A percentile compares a stretch with the other conserved stretches of the same genome.
Conservation (phyloP, 1,140 invertebrate species). For the Pogonomyrmex californicus region DNA sequence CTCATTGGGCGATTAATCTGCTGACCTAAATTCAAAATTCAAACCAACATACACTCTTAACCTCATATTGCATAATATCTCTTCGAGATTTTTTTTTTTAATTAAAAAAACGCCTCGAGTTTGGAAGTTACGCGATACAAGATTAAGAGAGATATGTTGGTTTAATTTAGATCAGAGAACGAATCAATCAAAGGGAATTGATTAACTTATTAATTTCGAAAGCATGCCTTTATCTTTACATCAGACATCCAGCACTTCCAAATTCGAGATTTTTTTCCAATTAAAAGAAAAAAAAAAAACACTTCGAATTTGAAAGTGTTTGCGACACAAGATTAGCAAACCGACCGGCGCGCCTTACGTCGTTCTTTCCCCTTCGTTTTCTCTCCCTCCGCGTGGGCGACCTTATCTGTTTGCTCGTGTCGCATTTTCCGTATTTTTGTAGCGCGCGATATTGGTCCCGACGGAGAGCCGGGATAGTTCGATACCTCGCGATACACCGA, state of each 20-base stretch:
- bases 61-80: too few relatives aligned
- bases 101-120: too few relatives aligned
- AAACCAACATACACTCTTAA: background rate
- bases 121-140: too few relatives aligned
- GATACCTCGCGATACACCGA: slow-evolving; percentile 66
- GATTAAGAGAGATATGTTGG: too few relatives aligned
- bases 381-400: slow-evolving; percentile 4
- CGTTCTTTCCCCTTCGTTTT: slow-evolving; percentile 31
- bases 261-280: background rate
- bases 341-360: too few relatives aligned
- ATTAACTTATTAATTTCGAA: too few relatives aligned
- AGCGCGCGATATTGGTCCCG: slow-evolving; percentile 71
- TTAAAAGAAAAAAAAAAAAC: background rate
- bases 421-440: slow-evolving; percentile 64
- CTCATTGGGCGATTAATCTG: background rate
- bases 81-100: too few relatives aligned
- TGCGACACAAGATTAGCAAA: too few relatives aligned
- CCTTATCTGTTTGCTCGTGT: slow-evolving; percentile 43
- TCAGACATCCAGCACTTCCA: too few relatives aligned
- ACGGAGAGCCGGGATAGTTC: slow-evolving; percentile 49
- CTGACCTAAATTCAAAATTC: background rate
- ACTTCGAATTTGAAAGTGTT: too few relatives aligned
- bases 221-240: too few relatives aligned
- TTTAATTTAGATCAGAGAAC: too few relatives aligned
- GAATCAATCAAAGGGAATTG: background rate